phyloP scores from a whole-genome alignment of 2,113 vertebrate species.

The Gallinago media region DNA sequence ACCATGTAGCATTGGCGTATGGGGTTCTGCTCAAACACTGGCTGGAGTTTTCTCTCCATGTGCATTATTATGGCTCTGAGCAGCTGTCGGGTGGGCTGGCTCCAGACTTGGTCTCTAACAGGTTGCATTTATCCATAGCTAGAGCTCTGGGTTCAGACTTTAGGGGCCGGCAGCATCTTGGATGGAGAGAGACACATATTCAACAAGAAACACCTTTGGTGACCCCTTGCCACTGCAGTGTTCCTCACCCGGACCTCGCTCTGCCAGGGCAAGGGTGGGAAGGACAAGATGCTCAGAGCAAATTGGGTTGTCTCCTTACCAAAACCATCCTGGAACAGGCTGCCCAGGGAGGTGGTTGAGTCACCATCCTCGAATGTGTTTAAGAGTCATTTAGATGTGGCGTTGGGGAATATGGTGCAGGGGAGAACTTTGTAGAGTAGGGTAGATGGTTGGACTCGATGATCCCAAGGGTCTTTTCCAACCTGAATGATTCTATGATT shows the following conservation, averaged over 20 bases:
- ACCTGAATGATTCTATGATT: too few species aligned
- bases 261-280: not conserved
- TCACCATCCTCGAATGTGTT: too few species aligned
- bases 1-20: not conserved
- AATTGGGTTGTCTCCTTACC: not conserved
- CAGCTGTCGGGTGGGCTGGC: not conserved
- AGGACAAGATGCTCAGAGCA: not conserved
- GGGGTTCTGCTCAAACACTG: not conserved
- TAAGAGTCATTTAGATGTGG: too few species aligned
- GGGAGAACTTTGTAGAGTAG: too few species aligned
- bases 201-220: not conserved
- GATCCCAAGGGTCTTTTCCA: too few species aligned
- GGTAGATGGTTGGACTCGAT: too few species aligned
- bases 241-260: not conserved
- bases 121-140: not conserved
- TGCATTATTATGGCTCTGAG: not conserved
- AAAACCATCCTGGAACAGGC: not conserved
- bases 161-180: not conserved
- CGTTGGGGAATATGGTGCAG: too few species aligned
- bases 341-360: too few species aligned
- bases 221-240: not conserved
- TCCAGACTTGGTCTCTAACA: accelerated
- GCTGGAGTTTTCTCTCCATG: not conserved
- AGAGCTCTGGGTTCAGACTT: not conserved
- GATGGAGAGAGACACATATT: not conserved